Conservation (phyloP, 2,113 vertebrate genomes). For the Muntiacus reevesi region DNA sequence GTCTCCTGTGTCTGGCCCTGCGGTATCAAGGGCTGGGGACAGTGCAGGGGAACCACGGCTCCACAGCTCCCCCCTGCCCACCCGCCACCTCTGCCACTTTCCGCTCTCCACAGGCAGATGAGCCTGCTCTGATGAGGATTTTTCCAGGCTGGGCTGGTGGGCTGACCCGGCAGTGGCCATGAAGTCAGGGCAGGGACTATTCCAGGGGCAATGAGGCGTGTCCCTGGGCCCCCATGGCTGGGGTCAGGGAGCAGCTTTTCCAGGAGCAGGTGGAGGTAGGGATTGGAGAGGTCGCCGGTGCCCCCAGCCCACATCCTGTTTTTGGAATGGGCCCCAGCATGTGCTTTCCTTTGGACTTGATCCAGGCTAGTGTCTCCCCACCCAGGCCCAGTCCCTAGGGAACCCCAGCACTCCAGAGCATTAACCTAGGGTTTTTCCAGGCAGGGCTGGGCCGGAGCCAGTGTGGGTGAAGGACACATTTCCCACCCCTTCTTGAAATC, state of each 20-base stretch:
- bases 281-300: neutral
- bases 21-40: neutral
- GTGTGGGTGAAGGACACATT: neutral
- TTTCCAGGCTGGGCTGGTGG: slow-evolving; percentile 50
- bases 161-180: neutral
- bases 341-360: slow-evolving; percentile 14
- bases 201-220: neutral
- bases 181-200: neutral
- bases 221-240: neutral
- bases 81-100: neutral
- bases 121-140: neutral
- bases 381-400: slow-evolving; percentile 5
- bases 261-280: neutral
- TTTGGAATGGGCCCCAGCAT: neutral
- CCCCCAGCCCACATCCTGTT: slow-evolving; percentile 55
- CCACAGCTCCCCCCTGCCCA: neutral
- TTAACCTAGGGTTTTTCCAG: slow-evolving; percentile 53
- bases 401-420: neutral
- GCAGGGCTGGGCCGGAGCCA: neutral
- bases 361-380: slow-evolving; percentile 11
- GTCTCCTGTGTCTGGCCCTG: slow-evolving; percentile 27
- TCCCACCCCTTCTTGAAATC: slow-evolving; percentile 23
- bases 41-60: neutral
- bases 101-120: neutral
- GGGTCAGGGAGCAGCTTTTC: neutral